Base-by-base conservation (phyloP, 2,888 invertebrate species). In the Drosophila neotestacea region DNA sequence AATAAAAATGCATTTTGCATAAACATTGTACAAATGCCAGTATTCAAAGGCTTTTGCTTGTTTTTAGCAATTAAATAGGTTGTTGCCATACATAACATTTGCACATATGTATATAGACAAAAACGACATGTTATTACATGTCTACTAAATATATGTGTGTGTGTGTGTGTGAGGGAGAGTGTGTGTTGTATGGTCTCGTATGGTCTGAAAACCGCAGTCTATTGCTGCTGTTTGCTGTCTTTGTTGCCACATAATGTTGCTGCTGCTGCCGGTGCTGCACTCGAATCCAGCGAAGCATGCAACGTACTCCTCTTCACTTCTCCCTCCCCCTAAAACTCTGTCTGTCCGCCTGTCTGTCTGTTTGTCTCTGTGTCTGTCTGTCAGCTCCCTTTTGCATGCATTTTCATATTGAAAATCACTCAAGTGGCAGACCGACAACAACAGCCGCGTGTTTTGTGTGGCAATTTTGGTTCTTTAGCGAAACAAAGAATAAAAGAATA, bases 401-500 rank as follows among this genome's bases (percentile, higher is more conserved):
- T 85, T 84, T 84, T 86, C 86, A 86, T 84, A 84, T 84, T 84
- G 86, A 84, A 84, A 84, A 86, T 84, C 86, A 86, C 77, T 84
- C 81, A 84, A 84, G 86, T 86, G 84, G 84, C 84, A 84, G 81
- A 85, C 79, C 81, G 67, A 67, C 69, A 72, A 65, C 76, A 72
- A 59, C 63, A 67, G 51, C 68, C 48, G 61, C 56, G 50, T 66
- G 59, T 51, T 65, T 44, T 63, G 50, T 73, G 58, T 66, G 72
- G 80, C 77, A 68, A 76, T 79, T 86, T 85, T 41, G 77, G 79
- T 79, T 84, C 81, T 83, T 80, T 75, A 67, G 70, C 64, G 55
- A 47, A 50, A 36, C 56, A 58, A 1, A 38, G 13, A 32, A 52
- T 39, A 42, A 22, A 13, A 55, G 5, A 42, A 65, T 2, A 39